Percentiles rank a stretch among this genome's conserved stretches.
Conservation (phyloP, 2,113 vertebrate genomes). For the Diglossa brunneiventris region DNA sequence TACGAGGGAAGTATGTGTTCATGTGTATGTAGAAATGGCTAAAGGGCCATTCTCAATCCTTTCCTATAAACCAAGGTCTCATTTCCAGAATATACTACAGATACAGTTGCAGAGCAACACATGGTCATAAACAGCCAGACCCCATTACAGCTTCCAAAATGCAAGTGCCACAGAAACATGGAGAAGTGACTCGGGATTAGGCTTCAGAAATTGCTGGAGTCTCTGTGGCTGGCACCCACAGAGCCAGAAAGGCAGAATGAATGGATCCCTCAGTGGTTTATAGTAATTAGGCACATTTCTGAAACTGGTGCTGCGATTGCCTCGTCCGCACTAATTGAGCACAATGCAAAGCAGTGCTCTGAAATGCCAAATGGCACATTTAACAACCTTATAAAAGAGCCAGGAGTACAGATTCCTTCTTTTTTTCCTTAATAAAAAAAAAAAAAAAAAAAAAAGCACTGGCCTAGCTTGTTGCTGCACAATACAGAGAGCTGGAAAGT, state of each 20-base stretch:
- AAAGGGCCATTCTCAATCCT: not conserved
- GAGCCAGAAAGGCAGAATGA: constrained; percentile 60
- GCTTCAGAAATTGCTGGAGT: constrained; percentile 52
- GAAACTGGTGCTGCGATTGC: constrained; percentile 4
- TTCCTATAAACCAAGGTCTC: not conserved
- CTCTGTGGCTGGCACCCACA: constrained; percentile 58
- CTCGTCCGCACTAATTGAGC: constrained; percentile 55
- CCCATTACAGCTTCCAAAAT: not conserved
- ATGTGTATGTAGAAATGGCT: not conserved
- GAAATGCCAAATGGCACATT: constrained; percentile 51
- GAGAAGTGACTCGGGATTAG: constrained; percentile 39
- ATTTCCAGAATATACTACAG: not conserved
- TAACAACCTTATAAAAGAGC: constrained; percentile 68
- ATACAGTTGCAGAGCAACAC: not conserved
- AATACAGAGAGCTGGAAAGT: constrained; percentile 50
- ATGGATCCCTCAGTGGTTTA: constrained; percentile 54
- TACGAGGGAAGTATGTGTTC: too few relatives aligned
- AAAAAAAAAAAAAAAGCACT: constrained; percentile 7
- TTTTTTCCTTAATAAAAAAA: constrained; percentile 6
- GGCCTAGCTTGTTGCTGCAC: constrained; percentile 27
- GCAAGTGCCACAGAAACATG: not conserved
- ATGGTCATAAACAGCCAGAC: not conserved
- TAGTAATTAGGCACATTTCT: constrained; percentile 62
- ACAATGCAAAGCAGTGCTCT: constrained; percentile 57
- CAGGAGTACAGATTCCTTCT: constrained; percentile 28